Percentiles rank a stretch among this genome's conserved stretches.
These are phyloP conservation scores for Ceyx erithaca DNA, from an alignment of 2,797 vertebrate species.

Conservation along the genomic window DNA sequence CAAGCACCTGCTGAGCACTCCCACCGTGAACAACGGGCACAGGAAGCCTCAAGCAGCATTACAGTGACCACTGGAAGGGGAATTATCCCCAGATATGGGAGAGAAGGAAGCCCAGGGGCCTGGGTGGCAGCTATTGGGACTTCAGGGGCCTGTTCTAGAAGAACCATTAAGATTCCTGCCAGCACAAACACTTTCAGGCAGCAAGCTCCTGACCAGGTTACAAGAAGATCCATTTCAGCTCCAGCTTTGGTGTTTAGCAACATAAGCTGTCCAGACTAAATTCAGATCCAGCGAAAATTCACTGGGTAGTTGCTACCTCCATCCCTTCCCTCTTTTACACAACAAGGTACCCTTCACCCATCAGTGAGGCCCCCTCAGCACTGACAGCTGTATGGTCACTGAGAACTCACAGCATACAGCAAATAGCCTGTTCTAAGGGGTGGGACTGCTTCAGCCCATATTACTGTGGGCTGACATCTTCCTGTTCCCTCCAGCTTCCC, in stretches of 20 bases:
- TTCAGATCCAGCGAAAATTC: not conserved
- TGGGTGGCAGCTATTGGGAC: not conserved
- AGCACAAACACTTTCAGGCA: not conserved
- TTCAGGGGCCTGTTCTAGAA: not conserved
- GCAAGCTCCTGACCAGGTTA: not conserved
- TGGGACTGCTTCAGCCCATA: not conserved
- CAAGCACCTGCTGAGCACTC: fast-evolving
- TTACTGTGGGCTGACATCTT: not conserved
- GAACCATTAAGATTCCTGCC: not conserved
- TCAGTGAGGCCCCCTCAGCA: not conserved
- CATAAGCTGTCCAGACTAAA: not conserved
- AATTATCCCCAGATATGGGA: not conserved
- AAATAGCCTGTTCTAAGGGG: not conserved
- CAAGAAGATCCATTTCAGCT: not conserved
- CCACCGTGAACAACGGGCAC: fast-evolving
- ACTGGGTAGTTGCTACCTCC: not conserved
- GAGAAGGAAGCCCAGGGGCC: not conserved
- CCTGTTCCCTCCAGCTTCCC: not conserved
- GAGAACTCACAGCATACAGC: not conserved
- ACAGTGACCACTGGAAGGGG: not conserved
- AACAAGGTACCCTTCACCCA: fast-evolving
- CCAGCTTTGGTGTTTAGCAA: not conserved
- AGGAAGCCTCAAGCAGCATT: not conserved
- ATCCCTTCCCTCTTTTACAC: not conserved
- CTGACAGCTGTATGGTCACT: not conserved